phyloP scores from a whole-genome alignment of 2,113 vertebrate species.

The Pardalotus punctatus region DNA sequence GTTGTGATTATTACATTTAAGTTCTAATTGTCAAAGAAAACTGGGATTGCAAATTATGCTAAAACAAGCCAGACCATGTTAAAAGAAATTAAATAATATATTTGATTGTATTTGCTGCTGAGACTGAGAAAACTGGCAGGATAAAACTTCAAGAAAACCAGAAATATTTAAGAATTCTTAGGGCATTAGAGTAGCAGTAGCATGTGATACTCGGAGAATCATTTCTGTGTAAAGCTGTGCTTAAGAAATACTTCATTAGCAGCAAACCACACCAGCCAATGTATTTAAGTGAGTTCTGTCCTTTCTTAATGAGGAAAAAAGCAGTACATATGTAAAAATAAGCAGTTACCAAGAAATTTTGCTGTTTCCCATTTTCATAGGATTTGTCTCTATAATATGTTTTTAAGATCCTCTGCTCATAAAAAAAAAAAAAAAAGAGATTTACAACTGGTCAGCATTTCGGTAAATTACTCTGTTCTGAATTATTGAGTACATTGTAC shows the following conservation, averaged over 20 bases:
- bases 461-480: background rate
- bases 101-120: background rate
- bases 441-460: conserved; percentile 1
- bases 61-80: background rate
- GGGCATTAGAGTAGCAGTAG: background rate
- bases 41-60: background rate
- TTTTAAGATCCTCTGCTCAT: background rate
- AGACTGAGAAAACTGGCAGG: background rate
- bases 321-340: background rate
- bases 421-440: background rate
- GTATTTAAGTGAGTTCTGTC: background rate
- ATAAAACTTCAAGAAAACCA: background rate
- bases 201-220: background rate
- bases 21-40: conserved; percentile 56
- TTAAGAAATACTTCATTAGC: background rate
- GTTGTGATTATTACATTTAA: background rate
- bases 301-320: conserved; percentile 7
- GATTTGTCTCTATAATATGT: conserved; percentile 3
- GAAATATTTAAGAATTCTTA: background rate
- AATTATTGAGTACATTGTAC: background rate
- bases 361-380: conserved; percentile 25
- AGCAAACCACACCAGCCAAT: background rate
- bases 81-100: background rate
- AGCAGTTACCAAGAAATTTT: background rate
- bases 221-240: background rate